These are phyloP conservation scores for Zaprionus tsacasi DNA, from an alignment of 1,140 invertebrate genomes.

Conservation along the genomic window DNA sequence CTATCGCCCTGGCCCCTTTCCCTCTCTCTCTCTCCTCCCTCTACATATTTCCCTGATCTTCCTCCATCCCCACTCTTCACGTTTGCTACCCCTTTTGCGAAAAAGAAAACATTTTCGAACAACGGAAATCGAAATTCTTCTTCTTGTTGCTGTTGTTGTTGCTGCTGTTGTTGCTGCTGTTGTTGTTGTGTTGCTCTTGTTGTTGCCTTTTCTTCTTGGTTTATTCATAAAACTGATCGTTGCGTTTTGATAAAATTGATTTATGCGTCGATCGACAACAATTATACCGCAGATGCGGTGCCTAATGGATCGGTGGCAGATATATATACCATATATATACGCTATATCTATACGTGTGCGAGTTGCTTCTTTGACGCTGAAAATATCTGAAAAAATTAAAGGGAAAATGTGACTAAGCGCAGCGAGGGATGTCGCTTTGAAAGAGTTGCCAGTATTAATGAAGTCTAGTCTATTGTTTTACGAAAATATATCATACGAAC, in stretches of 20 bases:
- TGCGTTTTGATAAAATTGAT: constrained; percentile 78
- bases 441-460: neutral
- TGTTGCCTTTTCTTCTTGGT: constrained; percentile 47
- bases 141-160: constrained; percentile 34
- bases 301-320: constrained; percentile 73
- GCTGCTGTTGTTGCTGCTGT: neutral
- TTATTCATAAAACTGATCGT: constrained; percentile 82
- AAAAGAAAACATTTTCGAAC: constrained; percentile 63
- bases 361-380: neutral
- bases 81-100: constrained; percentile 50
- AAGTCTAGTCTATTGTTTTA: too few relatives aligned
- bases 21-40: neutral
- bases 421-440: neutral
- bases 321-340: constrained; percentile 3
- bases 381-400: constrained; percentile 4
- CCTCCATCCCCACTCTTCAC: neutral
- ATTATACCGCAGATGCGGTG: constrained; percentile 81
- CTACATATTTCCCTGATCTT: neutral
- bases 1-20: neutral
- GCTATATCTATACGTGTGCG: neutral
- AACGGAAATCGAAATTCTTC: constrained; percentile 58
- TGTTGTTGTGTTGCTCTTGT: constrained; percentile 25
- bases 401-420: neutral
- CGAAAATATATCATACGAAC: too few relatives aligned
- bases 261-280: constrained; percentile 80